Base-by-base conservation (phyloP, 2,113 vertebrate species). In the Lanius collurio region DNA sequence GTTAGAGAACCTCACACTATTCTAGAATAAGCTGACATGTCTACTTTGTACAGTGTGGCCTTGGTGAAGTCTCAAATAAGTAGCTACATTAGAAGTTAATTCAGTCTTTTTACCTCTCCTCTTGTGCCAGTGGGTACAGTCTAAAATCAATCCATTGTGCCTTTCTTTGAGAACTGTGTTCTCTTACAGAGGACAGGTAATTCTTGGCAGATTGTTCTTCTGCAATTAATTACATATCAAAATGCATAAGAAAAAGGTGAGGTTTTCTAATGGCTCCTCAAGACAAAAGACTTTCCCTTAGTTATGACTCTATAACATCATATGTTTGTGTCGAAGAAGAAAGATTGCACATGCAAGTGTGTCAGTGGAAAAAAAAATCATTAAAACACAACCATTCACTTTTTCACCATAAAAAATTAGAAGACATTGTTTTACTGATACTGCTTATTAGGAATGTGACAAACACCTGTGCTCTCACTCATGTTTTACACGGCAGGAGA, bases 321-420 rank as follows among this genome's bases (percentile, higher is more conserved):
- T 30, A 10, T 50, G 3, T 53, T 79, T 83, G 24, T 53, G 17
- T 56, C 73, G 44, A 87, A 85, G 62, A 87, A 5, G 9, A 75
- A 75, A 78, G 20, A 42, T 13, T 3, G 5, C 10, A 11, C 31
- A 35, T n/a, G 12, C 11, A 85, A 37, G 4, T 19, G 56, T 9
- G 9, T 9, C 15, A 33, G 7, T 59, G 20, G 17, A 15, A 5
- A 4, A 2, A 3, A 6, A 9, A 65, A 64, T 7, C 6, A 46
- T 0, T 0, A 41, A 2, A 27, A 3, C 2, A 26, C 23, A 75
- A 19, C 1, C 44, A 6, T 60, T 90, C 10, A 63, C 3, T 27
- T 87, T 76, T 79, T 60, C 33, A 63, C 30, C 8, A 14, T 56
- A 53, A 92, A 85, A 28, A 28, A 74, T 31, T 46, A 33, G 24